Evolutionary conservation across 2,797 vertebrate genomes (phyloP).

Genomic region (Streptopelia turtur): DNA sequence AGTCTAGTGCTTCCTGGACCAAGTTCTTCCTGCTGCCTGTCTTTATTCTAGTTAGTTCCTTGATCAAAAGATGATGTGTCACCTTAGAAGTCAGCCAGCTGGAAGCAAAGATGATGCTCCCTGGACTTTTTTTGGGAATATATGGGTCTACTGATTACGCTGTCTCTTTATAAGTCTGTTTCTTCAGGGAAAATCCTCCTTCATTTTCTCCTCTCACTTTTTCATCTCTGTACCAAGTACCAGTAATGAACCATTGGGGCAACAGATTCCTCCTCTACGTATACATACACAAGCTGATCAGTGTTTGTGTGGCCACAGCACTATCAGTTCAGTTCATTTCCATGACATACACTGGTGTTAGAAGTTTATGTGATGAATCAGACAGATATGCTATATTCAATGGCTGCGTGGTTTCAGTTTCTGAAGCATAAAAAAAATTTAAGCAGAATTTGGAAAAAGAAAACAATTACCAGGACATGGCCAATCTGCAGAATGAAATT

Average conservation of each 20-base stretch:
- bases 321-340: not conserved
- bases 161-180: not conserved
- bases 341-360: not conserved
- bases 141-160: not conserved
- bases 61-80: not conserved
- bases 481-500: not conserved
- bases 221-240: not conserved
- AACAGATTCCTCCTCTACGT: not conserved
- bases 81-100: not conserved
- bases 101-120: not conserved
- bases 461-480: not conserved
- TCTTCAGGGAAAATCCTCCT: not conserved
- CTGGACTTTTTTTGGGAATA: not conserved
- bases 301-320: rapidly evolving
- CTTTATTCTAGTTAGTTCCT: not conserved
- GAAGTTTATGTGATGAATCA: not conserved
- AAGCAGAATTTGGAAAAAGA: not conserved
- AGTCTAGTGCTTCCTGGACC: conserved; percentile 9
- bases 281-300: not conserved
- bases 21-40: not conserved
- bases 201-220: not conserved
- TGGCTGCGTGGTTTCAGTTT: not conserved
- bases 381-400: not conserved
- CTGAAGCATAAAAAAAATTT: not conserved
- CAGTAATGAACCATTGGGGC: not conserved